phyloP scores from a whole-genome alignment of 2,888 invertebrate species.

The Buathra laborator region DNA sequence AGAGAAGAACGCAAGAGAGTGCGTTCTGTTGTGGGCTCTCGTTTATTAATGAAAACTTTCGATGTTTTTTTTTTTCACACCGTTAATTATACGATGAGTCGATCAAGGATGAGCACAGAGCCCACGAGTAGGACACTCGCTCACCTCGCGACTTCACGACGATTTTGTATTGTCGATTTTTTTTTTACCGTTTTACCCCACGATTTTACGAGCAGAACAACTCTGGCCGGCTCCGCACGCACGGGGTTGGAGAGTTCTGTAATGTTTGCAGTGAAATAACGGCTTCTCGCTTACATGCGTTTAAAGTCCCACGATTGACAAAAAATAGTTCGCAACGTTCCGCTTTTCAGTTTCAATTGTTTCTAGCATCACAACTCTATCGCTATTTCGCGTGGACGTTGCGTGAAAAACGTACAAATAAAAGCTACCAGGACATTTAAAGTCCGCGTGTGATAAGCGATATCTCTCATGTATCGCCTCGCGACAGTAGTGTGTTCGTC shows the following conservation, averaged over 20 bases:
- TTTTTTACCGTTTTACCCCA: not conserved
- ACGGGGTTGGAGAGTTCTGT: conserved; percentile 2
- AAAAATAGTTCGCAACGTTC: not conserved
- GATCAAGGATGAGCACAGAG: conserved; percentile 15
- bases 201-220: conserved; percentile 29
- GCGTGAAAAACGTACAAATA: not conserved
- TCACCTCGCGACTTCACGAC: conserved; percentile 8
- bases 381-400: not conserved
- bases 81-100: not conserved
- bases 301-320: conserved; percentile 1
- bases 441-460: conserved; percentile 1
- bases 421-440: not conserved
- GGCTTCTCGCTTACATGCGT: not conserved
- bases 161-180: not conserved
- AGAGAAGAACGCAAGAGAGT: conserved; percentile 8
- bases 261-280: not conserved
- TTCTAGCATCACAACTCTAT: not conserved
- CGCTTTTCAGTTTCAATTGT: not conserved
- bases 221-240: conserved; percentile 12
- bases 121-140: conserved; percentile 20
- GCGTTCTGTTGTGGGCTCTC: conserved; percentile 36
- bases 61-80: not conserved
- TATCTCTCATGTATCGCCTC: not conserved
- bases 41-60: conserved; percentile 1
- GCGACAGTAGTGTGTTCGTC: not conserved